Evolutionary conservation across 2,797 vertebrate species (phyloP).

Genomic region (Sarcoramphus papa): DNA sequence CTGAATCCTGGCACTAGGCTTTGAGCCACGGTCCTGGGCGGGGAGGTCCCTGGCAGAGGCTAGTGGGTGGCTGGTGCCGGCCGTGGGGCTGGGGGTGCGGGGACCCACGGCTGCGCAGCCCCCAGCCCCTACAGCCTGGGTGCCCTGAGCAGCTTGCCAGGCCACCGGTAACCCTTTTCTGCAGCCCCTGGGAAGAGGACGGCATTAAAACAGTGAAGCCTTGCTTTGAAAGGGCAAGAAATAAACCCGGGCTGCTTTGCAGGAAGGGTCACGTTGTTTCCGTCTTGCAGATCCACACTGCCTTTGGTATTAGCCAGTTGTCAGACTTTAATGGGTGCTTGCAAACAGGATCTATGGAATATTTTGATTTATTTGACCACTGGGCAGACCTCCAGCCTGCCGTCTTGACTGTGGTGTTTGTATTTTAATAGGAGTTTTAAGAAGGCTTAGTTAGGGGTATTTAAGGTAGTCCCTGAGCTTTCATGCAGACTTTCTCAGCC

Average conservation of each 20-base stretch:
- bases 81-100: neutral
- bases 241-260: slow-evolving; percentile 27
- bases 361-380: slow-evolving; percentile 66
- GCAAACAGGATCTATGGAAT: slow-evolving; percentile 58
- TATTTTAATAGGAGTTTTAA: slow-evolving; percentile 61
- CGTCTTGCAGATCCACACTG: neutral
- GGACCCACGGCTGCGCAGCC: neutral
- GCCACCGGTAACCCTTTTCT: neutral
- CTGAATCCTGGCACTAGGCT: neutral
- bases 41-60: neutral
- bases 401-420: neutral
- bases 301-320: slow-evolving; percentile 35
- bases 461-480: slow-evolving; percentile 44
- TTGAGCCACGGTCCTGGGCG: neutral
- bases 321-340: slow-evolving; percentile 66
- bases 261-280: slow-evolving; percentile 16
- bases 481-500: neutral
- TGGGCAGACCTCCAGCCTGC: slow-evolving; percentile 53
- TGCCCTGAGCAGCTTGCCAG: accelerated
- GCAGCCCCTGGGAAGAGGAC: neutral
- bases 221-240: slow-evolving; percentile 26
- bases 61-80: neutral
- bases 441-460: slow-evolving; percentile 1
- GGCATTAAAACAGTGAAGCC: neutral
- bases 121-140: neutral